Conservation (phyloP, 2,113 vertebrate genomes). For the Cephalophus harveyi region DNA sequence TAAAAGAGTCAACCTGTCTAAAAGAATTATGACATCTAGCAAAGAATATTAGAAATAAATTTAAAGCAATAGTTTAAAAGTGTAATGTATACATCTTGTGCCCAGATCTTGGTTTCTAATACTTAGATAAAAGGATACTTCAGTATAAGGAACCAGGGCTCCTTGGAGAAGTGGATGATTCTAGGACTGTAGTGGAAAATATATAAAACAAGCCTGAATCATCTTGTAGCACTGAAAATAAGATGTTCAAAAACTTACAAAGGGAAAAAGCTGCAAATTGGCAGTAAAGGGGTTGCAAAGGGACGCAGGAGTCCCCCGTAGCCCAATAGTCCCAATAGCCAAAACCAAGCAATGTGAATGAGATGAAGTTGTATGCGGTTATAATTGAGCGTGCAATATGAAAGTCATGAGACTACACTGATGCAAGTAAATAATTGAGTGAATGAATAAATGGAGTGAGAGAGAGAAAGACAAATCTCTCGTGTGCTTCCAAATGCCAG, state of each 20-base stretch:
- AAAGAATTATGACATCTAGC: neutral
- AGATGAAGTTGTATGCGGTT: neutral
- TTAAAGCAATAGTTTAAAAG: neutral
- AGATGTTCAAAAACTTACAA: neutral
- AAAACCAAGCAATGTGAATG: neutral
- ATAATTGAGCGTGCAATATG: neutral
- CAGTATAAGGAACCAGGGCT: neutral
- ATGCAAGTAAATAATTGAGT: neutral
- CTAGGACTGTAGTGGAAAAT: neutral
- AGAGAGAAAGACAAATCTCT: neutral
- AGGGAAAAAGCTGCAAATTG: neutral
- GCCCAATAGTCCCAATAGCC: neutral
- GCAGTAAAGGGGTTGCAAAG: neutral
- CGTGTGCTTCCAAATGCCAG: neutral
- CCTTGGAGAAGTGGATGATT: neutral
- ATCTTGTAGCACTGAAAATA: neutral
- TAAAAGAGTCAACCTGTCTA: neutral
- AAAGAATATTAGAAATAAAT: neutral
- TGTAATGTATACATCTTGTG: neutral
- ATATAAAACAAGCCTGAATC: neutral
- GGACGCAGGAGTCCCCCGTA: neutral
- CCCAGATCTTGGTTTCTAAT: neutral
- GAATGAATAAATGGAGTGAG: neutral
- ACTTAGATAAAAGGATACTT: neutral
- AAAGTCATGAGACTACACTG: neutral